Conservation (phyloP, 1,140 invertebrate genomes). For the Bactericera cockerelli region DNA sequence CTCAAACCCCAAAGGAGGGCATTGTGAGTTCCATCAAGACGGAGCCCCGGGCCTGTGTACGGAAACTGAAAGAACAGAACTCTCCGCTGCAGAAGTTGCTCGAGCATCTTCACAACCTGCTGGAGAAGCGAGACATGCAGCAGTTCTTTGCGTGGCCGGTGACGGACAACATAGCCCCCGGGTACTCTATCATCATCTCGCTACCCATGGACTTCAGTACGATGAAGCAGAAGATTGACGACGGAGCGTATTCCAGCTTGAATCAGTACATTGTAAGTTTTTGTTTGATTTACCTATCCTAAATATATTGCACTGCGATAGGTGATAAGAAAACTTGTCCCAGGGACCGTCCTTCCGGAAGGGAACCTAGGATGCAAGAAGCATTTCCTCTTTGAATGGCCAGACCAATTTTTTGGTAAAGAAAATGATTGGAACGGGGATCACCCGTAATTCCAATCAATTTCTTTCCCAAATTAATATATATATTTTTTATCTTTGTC, state of each 20-base stretch:
- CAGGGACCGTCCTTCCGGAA: too few relatives aligned
- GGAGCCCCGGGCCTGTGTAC: constrained; percentile 47
- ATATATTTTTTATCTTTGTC: too few relatives aligned
- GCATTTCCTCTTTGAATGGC: too few relatives aligned
- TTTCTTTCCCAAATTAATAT: too few relatives aligned
- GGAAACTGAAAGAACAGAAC: constrained; percentile 46
- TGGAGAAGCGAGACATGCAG: constrained; percentile 83
- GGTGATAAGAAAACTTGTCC: too few relatives aligned
- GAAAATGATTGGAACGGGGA: too few relatives aligned
- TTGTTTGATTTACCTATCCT: neutral
- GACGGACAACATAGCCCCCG: constrained; percentile 90
- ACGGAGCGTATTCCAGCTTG: constrained; percentile 63
- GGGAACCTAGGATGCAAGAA: too few relatives aligned
- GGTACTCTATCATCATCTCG: constrained; percentile 82
- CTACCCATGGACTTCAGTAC: constrained; percentile 96
- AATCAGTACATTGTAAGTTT: constrained; percentile 48
- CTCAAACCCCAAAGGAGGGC: constrained; percentile 12
- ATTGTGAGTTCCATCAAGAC: constrained; percentile 29
- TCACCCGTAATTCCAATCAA: too few relatives aligned
- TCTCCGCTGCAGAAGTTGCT: constrained; percentile 63
- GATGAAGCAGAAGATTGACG: constrained; percentile 89
- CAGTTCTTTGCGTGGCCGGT: constrained; percentile 97
- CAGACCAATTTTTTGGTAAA: too few relatives aligned
- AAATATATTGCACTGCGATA: too few relatives aligned
- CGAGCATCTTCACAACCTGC: constrained; percentile 63